These are phyloP conservation scores for Chloroceryle amazona DNA, from an alignment of 2,797 vertebrate genomes.

Conservation along the genomic window DNA sequence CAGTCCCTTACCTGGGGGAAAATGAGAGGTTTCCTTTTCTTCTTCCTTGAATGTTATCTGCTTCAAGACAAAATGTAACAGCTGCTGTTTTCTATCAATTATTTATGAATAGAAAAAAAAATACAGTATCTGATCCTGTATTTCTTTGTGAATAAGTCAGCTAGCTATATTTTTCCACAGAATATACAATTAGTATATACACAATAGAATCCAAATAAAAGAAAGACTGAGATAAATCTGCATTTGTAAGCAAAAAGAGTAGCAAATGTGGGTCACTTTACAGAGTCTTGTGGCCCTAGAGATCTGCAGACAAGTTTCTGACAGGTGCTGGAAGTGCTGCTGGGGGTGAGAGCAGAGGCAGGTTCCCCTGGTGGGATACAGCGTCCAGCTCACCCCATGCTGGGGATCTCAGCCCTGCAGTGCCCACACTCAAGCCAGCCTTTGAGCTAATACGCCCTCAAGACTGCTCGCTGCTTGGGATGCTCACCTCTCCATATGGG, in stretches of 20 bases:
- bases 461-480: background rate
- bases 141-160: background rate
- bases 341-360: background rate
- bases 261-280: background rate
- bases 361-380: background rate
- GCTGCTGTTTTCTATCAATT: constrained; percentile 46
- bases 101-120: background rate
- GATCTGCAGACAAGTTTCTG: background rate
- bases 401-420: background rate
- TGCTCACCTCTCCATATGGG: fast-evolving
- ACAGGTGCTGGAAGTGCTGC: background rate
- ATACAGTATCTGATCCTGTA: background rate
- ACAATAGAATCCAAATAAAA: background rate
- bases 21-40: constrained; percentile 16
- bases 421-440: fast-evolving
- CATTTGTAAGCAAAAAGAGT: background rate
- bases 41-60: constrained; percentile 43
- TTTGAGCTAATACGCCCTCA: background rate
- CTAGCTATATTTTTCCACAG: background rate
- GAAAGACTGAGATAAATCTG: background rate
- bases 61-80: constrained; percentile 12
- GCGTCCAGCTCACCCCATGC: background rate
- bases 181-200: background rate
- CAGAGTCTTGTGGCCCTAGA: background rate
- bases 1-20: background rate